These are phyloP conservation scores for Spilosoma lubricipeda DNA, from an alignment of 2,888 invertebrate genomes.

Conservation along the genomic window DNA sequence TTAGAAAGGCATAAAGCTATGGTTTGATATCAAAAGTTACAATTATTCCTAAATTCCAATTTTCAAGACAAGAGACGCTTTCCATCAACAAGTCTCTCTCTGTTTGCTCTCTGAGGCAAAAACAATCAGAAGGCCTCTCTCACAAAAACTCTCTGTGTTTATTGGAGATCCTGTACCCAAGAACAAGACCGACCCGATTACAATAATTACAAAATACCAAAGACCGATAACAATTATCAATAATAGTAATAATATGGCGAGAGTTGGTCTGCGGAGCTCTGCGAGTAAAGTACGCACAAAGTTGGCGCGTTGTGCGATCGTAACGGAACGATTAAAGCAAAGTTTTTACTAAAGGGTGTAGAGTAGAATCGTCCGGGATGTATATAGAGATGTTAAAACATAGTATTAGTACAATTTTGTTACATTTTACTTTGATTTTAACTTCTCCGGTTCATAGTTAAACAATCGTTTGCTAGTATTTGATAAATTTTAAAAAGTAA, in stretches of 20 bases:
- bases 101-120: too few relatives aligned
- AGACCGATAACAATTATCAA: slow-evolving; percentile 35
- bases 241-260: slow-evolving; percentile 31
- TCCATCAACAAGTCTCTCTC: too few relatives aligned
- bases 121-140: too few relatives aligned
- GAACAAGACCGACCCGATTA: background rate
- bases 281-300: slow-evolving; percentile 60
- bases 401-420: background rate
- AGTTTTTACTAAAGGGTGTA: slow-evolving; percentile 81
- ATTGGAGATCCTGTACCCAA: background rate
- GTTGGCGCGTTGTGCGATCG: slow-evolving; percentile 77
- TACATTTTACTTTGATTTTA: background rate
- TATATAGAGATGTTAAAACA: slow-evolving; percentile 63
- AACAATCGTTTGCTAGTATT: background rate
- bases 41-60: too few relatives aligned
- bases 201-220: background rate
- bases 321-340: slow-evolving; percentile 81
- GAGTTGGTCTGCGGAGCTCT: slow-evolving; percentile 1
- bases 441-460: background rate
- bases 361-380: slow-evolving; percentile 48
- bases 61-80: too few relatives aligned
- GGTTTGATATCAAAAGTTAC: too few relatives aligned
- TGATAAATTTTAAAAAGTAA: background rate
- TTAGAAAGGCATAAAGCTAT: too few relatives aligned
- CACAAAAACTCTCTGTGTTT: too few relatives aligned